Evolutionary conservation across 2,797 vertebrate genomes (phyloP).

Genomic region (Uromys caudimaculatus): DNA sequence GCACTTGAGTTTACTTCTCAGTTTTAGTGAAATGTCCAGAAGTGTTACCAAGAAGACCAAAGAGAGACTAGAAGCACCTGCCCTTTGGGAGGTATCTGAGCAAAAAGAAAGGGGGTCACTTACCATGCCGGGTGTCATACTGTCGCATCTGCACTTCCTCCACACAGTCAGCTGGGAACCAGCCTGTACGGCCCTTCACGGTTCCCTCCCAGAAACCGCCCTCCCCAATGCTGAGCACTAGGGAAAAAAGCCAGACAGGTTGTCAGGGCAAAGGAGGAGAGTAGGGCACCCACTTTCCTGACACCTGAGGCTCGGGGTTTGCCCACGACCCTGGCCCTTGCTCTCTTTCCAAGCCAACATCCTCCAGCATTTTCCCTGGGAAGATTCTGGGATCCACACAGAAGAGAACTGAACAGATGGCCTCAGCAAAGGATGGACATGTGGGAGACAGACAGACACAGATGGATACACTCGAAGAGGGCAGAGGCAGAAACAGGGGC

Average conservation of each 20-base stretch:
- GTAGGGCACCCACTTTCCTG: background rate
- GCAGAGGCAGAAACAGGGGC: slow-evolving; percentile 36
- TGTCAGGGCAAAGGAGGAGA: background rate
- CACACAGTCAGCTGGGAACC: slow-evolving; percentile 99
- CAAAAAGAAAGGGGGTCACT: slow-evolving; percentile 68
- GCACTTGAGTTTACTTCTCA: background rate
- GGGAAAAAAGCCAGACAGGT: slow-evolving; percentile 31
- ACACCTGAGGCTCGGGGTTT: background rate
- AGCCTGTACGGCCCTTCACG: slow-evolving; percentile 97
- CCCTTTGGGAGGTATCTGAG: background rate
- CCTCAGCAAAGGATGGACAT: slow-evolving; percentile 63
- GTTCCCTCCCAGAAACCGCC: slow-evolving; percentile 98
- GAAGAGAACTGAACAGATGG: slow-evolving; percentile 74
- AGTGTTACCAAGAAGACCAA: background rate
- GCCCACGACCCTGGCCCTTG: background rate
- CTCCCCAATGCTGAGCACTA: slow-evolving; percentile 97
- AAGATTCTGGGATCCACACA: slow-evolving; percentile 57
- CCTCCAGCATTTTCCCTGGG: slow-evolving; percentile 33
- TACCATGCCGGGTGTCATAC: slow-evolving; percentile 95
- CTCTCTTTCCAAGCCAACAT: background rate
- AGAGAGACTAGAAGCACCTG: background rate
- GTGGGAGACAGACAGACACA: slow-evolving; percentile 64
- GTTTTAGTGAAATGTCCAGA: background rate
- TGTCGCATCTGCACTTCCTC: slow-evolving; percentile 99
- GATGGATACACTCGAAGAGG: slow-evolving; percentile 33